These are phyloP conservation scores for Cisticola juncidis DNA, from an alignment of 2,113 vertebrate species.

Conservation along the genomic window DNA sequence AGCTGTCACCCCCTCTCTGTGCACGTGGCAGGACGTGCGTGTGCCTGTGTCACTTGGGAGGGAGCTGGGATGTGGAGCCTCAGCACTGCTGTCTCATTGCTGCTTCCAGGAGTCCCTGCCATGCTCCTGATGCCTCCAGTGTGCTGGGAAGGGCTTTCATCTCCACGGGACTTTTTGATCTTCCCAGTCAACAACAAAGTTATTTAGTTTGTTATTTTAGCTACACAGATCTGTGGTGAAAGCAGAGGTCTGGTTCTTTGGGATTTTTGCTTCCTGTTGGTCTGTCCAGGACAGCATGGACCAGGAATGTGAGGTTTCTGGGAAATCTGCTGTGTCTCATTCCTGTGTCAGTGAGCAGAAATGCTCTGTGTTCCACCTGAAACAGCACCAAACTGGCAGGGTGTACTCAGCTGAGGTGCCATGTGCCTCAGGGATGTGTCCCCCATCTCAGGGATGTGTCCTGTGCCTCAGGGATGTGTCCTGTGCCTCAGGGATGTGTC, in stretches of 20 bases:
- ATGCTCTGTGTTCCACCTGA: not conserved
- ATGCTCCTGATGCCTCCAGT: fast-evolving
- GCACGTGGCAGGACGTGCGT: fast-evolving
- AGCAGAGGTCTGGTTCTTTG: not conserved
- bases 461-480: too few species aligned
- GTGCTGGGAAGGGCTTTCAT: not conserved
- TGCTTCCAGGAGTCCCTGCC: not conserved
- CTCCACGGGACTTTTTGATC: not conserved
- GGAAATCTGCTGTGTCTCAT: fast-evolving
- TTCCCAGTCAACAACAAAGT: not conserved
- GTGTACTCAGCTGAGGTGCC: not conserved
- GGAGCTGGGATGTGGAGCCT: not conserved
- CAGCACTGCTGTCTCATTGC: not conserved
- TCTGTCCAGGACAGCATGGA: not conserved
- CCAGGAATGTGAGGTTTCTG: not conserved
- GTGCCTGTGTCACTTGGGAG: not conserved
- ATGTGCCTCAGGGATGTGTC: too few species aligned
- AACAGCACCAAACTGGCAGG: fast-evolving
- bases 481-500: too few species aligned
- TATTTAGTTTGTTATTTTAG: not conserved
- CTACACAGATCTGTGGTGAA: not conserved
- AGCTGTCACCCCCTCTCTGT: not conserved
- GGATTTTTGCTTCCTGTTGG: not conserved
- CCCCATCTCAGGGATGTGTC: too few species aligned
- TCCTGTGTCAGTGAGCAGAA: not conserved